phyloP scores from a whole-genome alignment of 2,888 invertebrate genomes.

The Lamellibrachia columna region DNA sequence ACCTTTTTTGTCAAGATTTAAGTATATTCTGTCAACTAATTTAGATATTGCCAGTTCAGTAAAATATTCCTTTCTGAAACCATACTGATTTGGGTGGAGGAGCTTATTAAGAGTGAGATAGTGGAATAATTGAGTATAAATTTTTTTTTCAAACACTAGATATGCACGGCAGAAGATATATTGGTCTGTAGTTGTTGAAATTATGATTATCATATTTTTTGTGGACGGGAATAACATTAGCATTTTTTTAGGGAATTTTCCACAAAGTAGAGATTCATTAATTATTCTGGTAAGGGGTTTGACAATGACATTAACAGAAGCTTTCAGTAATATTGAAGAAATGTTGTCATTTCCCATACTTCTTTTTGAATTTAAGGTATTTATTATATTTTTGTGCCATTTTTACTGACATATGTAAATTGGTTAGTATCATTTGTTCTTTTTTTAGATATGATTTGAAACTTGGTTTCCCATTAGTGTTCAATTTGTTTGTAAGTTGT shows the following conservation, averaged over 20 bases:
- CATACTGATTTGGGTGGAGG: not conserved
- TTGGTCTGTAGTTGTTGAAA: not conserved
- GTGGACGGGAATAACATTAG: slow-evolving; percentile 20
- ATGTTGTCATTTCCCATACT: no score
- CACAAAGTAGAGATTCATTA: not conserved
- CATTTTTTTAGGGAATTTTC: not conserved
- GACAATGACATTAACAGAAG: slow-evolving; percentile 7
- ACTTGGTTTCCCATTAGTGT: not conserved
- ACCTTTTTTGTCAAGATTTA: not conserved
- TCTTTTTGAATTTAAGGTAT: no score
- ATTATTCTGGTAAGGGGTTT: not conserved
- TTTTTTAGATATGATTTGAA: not conserved
- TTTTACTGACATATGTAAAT: not conserved
- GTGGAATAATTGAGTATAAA: not conserved
- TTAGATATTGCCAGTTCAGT: not conserved
- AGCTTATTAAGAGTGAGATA: not conserved
- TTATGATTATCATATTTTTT: not conserved
- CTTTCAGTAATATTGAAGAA: not conserved
- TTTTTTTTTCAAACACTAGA: not conserved
- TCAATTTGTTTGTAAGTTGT: not conserved
- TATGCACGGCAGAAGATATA: not conserved
- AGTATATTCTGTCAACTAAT: not conserved
- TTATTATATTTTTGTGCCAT: not conserved
- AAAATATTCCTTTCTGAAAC: not conserved
- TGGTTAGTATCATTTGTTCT: not conserved